Evolutionary conservation across 2,797 vertebrate genomes (phyloP), one percentile per base, ranked within the genome.

Genomic region (Poliocrania exsul): DNA sequence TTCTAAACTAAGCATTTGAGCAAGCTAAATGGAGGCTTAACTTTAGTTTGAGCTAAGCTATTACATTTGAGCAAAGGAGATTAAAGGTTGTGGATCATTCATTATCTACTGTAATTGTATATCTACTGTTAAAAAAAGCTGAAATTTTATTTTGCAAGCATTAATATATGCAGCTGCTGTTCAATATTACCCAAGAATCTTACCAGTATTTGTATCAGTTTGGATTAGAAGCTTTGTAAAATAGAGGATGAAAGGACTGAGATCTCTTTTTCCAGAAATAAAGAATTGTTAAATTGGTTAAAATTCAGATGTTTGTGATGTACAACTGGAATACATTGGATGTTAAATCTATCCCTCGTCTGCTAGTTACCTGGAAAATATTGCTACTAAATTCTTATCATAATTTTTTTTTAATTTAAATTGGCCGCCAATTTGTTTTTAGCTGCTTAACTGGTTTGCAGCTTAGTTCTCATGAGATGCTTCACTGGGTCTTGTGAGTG

Each of bases 381-480:
- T 28, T 62, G 50, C 72, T 89, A 81, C 40, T 69, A 69, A 81
- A 88, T 86, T 79, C 20, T 58, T 87, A 56, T 1, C 0, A 0
- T 87, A 47, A 16, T 10, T 28, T 58, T 42, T 75, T 78, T 35
- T 21, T 7, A 15, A 54, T 40, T 69, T 73, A 25, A 77, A 37
- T 78, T 94, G 46, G 42, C 69, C 80, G 11, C 50, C 69, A 56
- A 0, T 64, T 92, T 86, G 17, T 77, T 94, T 88, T 81, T 29
- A 79, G 6, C 50, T 79, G 57, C 78, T 82, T 81, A 66, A 71
- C 47, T 73, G 33, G 17, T 88, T 88, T 78, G 75, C 92, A 93
- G 86, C 79, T 91, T 79, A 49, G 26, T 54, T 91, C 88, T 93
- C 81, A 86, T 91, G 58, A 94, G 92, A 86, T 89, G 80, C 79